Base-by-base conservation (phyloP, 2,797 vertebrate species). In the Ptychadena robeensis region DNA sequence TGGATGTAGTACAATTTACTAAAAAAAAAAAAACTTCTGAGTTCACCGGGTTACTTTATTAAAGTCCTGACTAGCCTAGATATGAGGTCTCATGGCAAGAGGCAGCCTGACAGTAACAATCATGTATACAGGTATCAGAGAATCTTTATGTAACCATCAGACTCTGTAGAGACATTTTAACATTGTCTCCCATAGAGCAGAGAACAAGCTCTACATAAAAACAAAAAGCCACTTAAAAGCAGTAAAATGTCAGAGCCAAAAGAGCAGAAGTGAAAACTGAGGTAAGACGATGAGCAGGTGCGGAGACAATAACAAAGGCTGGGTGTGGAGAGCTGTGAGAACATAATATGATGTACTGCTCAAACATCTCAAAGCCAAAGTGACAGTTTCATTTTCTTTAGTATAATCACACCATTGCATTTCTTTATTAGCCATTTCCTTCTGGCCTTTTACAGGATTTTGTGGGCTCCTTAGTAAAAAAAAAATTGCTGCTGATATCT, bases 161-260 rank as follows among this genome's bases (percentile, higher is more conserved):
- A 53, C 18, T 15, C 5, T 53, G 18, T n/a, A 9, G 2, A 4
- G 11, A 7, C 22, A 53, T 53, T 53, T 53, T 7, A 22, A 8
- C 44, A 34, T n/a, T 66, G 63, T 37, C 69, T 83, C 73, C 82
- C 82, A 73, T 68, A 73, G n/a, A 79, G n/a, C 69, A 40, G 9
- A 30, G 32, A 31, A 32, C 40, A 66, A 65, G 38, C 44, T 18
- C n/a, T 48, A 61, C 38, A 65, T 28, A 38, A 83, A 83, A 83
- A 83, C 69, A 83, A 83, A 83, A 83, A 83, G 82, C 82, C 82
- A 83, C 82, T 79, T 83, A 57, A 83, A 83, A 83, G 82, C 44
- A 14, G 5, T 28, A 57, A 78, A 83, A 67, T 78, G 67, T 83
- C 69, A 79, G 31, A 15, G 25, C 30, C 59, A 44, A 11, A 72